phyloP scores from a whole-genome alignment of 2,888 invertebrate species.

The Laothoe populi region DNA sequence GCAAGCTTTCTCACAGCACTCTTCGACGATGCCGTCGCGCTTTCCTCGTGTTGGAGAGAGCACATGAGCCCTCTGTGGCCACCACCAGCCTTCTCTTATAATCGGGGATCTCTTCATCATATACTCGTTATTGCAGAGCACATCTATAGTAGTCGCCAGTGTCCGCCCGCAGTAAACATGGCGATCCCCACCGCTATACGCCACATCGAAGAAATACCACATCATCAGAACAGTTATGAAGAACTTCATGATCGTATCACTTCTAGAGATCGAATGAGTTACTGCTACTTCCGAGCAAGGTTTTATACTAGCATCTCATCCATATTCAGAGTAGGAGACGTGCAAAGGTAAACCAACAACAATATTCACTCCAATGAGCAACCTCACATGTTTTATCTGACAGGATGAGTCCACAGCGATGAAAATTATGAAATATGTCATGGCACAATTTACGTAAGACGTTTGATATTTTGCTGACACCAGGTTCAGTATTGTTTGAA shows the following conservation, averaged over 20 bases:
- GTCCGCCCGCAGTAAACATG: slow-evolving; percentile 42
- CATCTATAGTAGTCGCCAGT: slow-evolving; percentile 40
- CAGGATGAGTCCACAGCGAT: slow-evolving; percentile 14
- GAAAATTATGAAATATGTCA: slow-evolving; percentile 19
- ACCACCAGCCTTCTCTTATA: slow-evolving; percentile 22
- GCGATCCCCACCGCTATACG: background rate
- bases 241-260: background rate
- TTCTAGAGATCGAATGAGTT: background rate
- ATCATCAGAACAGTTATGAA: slow-evolving; percentile 8
- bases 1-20: slow-evolving; percentile 40
- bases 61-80: background rate
- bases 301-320: slow-evolving; percentile 2
- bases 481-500: slow-evolving; percentile 23
- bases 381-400: slow-evolving; percentile 5
- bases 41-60: slow-evolving; percentile 29
- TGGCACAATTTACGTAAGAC: slow-evolving; percentile 10
- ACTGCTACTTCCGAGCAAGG: too few relatives aligned
- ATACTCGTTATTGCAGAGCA: slow-evolving; percentile 36
- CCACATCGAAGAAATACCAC: background rate
- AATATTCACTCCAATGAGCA: slow-evolving; percentile 1
- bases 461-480: slow-evolving; percentile 18
- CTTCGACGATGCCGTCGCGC: slow-evolving; percentile 35
- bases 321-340: background rate
- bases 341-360: background rate
- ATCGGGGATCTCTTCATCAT: slow-evolving; percentile 2